Evolutionary conservation across 1,140 invertebrate species (phyloP), one percentile per base, ranked within the genome.

Genomic region (Dreissena polymorpha): DNA sequence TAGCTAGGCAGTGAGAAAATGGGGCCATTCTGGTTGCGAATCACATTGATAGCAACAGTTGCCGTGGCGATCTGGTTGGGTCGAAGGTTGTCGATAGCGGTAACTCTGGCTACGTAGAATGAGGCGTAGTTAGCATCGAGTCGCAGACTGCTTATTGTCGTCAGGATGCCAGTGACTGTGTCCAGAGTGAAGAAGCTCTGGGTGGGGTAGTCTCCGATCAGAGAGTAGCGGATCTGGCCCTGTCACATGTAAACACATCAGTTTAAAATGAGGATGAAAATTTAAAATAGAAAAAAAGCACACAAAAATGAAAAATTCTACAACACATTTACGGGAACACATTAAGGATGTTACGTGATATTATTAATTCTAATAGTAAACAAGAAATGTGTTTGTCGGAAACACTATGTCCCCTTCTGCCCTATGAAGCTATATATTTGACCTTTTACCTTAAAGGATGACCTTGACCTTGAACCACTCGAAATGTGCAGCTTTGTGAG

Each of bases 11-110:
- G 7, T 2, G 96, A 95, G 90, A 98, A 98, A 21, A 96, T 95
- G 25, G 95, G 93, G 29, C 94, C 93, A 2, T 94, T 94, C 5
- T 94, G 94, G 5, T 97, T 95, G 88, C 97, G 96, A 68, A 96
- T 95, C 13, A 98, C 96, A 86, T 95, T 97, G 0, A 98, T 95
- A 6, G 95, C 96, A 0, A 98, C 94, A 6, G 96, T 96, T 1
- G 95, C 95, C 8, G 97, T 95, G 0, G 96, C 96, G 3, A 95
- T 96, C 67, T 97, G 93, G 86, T 96, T 95, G 0, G 97, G 97
- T 49, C 97, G 96, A 0, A 97, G 97, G 87, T 96, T 94, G 90
- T 98, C 97, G 88, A 96, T 96, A 0, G 96, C 97, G 82, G 95
- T 95, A 0, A 98, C 95, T n/a, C 75, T 79, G 49, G 80, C 86